phyloP scores from a whole-genome alignment of 2,888 invertebrate species.

The Calliscelio sp. region DNA sequence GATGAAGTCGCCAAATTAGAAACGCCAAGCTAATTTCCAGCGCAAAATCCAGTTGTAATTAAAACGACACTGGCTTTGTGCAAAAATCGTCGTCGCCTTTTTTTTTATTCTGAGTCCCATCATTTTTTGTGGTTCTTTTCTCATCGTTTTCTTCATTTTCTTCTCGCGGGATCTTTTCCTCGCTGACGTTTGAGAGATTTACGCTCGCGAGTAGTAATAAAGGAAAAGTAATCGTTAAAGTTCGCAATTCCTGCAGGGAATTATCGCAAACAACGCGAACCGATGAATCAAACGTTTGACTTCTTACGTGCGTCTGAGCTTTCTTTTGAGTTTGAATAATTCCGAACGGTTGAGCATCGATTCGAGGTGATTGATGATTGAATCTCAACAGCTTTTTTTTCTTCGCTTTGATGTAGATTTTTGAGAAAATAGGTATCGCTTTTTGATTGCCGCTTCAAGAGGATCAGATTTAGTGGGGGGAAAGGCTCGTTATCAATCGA shows the following conservation, averaged over 20 bases:
- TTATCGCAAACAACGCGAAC: constrained; percentile 49
- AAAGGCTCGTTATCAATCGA: background rate
- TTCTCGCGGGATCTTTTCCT: constrained; percentile 1
- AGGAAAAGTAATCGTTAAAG: constrained; percentile 50
- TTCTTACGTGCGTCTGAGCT: constrained; percentile 49
- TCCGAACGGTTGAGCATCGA: constrained; percentile 37
- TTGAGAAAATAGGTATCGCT: constrained; percentile 8
- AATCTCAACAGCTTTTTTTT: constrained; percentile 39
- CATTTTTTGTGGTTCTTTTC: background rate
- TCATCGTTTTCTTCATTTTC: background rate
- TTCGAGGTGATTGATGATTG: constrained; percentile 48
- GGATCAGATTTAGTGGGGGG: background rate
- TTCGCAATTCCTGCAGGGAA: constrained; percentile 47
- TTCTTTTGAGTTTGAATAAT: constrained; percentile 52
- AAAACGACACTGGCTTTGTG: constrained; percentile 3
- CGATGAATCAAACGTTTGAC: constrained; percentile 63
- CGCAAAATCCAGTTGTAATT: constrained; percentile 9
- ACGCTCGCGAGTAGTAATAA: constrained; percentile 32
- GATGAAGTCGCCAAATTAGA: constrained; percentile 46
- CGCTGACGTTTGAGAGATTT: constrained; percentile 39
- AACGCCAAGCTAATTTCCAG: constrained; percentile 35
- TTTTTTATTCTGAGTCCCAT: no score
- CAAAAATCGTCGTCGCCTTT: background rate
- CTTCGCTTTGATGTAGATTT: constrained; percentile 24
- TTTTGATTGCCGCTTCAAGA: constrained; percentile 9